These are phyloP conservation scores for Agapornis canus DNA, from an alignment of 2,797 vertebrate genomes.

Conservation along the genomic window DNA sequence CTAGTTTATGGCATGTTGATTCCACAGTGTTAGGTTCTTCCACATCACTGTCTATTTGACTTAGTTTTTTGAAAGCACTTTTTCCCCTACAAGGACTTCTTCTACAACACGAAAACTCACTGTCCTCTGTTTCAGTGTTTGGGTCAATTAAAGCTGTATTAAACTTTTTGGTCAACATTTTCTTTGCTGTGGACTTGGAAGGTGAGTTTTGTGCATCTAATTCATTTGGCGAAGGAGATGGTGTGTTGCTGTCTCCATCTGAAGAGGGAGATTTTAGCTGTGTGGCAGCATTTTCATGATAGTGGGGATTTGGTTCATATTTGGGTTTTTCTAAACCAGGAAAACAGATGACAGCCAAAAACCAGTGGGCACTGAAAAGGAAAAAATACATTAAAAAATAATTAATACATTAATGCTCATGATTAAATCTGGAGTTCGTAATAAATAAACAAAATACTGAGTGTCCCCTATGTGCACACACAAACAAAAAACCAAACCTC, in stretches of 20 bases:
- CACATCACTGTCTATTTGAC: slow-evolving; percentile 69
- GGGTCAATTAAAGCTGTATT: slow-evolving; percentile 69
- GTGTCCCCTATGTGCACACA: accelerated
- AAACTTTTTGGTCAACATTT: slow-evolving; percentile 76
- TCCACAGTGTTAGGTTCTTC: slow-evolving; percentile 73
- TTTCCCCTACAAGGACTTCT: slow-evolving; percentile 71
- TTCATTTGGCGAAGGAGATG: slow-evolving; percentile 80
- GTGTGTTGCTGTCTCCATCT: slow-evolving; percentile 74
- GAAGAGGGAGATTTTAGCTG: slow-evolving; percentile 63
- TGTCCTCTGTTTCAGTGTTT: slow-evolving; percentile 73
- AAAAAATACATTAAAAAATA: not conserved
- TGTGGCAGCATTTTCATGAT: slow-evolving; percentile 73
- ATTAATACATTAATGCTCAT: not conserved
- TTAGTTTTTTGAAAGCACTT: slow-evolving; percentile 74
- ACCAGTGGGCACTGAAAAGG: slow-evolving; percentile 93
- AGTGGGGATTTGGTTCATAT: slow-evolving; percentile 85
- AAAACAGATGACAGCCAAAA: slow-evolving; percentile 97
- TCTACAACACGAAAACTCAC: slow-evolving; percentile 53
- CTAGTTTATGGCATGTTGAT: slow-evolving; percentile 71
- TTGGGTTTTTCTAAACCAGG: slow-evolving; percentile 87
- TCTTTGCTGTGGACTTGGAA: slow-evolving; percentile 75
- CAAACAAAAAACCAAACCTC: not conserved
- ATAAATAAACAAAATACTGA: not conserved
- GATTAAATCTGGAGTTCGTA: not conserved
- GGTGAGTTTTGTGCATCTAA: slow-evolving; percentile 75